phyloP scores from a whole-genome alignment of 1,140 invertebrate species.

The Vollenhovia emeryi region DNA sequence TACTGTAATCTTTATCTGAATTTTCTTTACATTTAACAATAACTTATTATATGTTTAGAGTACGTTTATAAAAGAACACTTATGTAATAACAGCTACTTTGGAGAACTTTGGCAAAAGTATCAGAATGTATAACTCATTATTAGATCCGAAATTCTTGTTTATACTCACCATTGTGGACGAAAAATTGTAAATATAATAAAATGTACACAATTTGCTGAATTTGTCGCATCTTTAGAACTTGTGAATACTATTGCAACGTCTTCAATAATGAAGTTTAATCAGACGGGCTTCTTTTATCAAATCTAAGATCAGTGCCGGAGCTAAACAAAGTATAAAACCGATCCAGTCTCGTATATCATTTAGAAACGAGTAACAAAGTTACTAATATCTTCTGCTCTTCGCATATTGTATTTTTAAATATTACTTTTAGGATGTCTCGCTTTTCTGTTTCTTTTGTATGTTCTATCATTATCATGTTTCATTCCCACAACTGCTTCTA shows the following conservation, averaged over 20 bases:
- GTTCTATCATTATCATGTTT: background rate
- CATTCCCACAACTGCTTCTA: background rate
- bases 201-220: background rate
- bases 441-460: background rate
- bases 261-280: conserved; percentile 1
- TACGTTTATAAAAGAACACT: background rate
- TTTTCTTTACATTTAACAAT: background rate
- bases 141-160: background rate
- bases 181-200: conserved; percentile 24
- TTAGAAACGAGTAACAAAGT: background rate
- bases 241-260: background rate
- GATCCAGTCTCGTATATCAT: background rate
- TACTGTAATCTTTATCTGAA: background rate
- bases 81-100: background rate
- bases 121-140: background rate
- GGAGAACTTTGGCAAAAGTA: background rate
- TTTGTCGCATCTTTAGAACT: conserved; percentile 2
- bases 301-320: conserved; percentile 32
- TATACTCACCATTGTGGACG: background rate
- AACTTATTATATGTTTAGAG: background rate
- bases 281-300: conserved; percentile 33
- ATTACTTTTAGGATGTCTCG: background rate
- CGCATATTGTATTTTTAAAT: background rate
- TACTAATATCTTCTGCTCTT: background rate
- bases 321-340: background rate